Evolutionary conservation across 2,888 invertebrate species (phyloP), one percentile per base, ranked within the genome.

Genomic region (Drosophila vallismaia): DNA sequence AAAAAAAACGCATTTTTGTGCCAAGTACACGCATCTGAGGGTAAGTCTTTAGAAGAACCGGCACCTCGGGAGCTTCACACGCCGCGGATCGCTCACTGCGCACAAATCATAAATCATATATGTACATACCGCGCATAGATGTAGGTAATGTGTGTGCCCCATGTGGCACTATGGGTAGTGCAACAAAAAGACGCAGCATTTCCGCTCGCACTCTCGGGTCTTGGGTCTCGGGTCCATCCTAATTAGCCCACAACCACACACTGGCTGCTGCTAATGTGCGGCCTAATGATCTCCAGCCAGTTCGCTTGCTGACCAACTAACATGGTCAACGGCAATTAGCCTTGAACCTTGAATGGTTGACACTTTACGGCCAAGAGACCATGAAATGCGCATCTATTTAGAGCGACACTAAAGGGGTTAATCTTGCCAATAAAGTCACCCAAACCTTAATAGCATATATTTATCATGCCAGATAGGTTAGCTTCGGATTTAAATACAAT

Each of bases 171-270:
- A 19, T 24, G 7, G 31, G 48, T 12, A 24, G 45, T 26, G 26
- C 26, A 14, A 31, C 64, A 73, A 71, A 68, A 80, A 56, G 57
- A 53, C 19, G 52, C 71, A 71, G 49, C 58, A 73, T 79, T 80
- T 84, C 81, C 84, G 79, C 62, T 81, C 68, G 48, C 67, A 54
- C 53, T 72, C 52, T 56, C 53, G 58, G 56, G 49, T 72, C 52
- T 56, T 51, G 58, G 56, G 49, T 60, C 73, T 19, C 19, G 19
- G 19, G 19, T 60, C 73, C 63, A 50, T 33, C 58, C 62, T 78
- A 77, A 84, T 84, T 83, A 83, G 75, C 81, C 81, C 75, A 77
- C 70, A 73, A 85, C 71, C 77, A 64, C 81, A 62, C 63, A 62
- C 63, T 54, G 50, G 51, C 46, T 62, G 44, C n/a, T 9, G 42